Conservation (phyloP, 1,140 invertebrate species). For the Lepidurus apus region DNA sequence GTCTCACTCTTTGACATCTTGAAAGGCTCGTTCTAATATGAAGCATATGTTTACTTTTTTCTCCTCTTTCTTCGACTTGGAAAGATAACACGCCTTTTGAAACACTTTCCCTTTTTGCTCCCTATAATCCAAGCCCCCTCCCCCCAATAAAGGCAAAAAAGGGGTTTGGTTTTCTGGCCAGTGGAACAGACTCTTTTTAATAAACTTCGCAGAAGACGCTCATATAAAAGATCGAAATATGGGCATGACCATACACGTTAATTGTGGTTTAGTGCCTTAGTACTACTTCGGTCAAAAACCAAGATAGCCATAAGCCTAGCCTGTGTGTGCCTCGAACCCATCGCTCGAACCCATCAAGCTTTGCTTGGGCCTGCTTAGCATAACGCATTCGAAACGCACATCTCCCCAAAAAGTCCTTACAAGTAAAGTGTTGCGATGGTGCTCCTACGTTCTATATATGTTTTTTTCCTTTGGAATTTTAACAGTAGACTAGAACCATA, state of each 20-base stretch:
- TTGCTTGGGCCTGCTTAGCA: background rate
- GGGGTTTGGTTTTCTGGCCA: too few relatives aligned
- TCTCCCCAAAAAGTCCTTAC: too few relatives aligned
- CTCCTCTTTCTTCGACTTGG: background rate
- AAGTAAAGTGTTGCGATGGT: too few relatives aligned
- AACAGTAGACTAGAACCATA: background rate
- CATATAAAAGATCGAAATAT: background rate
- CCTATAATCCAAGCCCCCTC: background rate
- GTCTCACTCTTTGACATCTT: background rate
- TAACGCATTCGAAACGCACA: background rate
- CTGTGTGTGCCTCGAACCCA: background rate
- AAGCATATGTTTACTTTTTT: constrained; percentile 12
- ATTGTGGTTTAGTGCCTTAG: background rate
- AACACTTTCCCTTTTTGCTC: background rate
- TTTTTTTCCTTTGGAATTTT: background rate
- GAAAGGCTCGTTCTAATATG: background rate
- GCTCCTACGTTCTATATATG: too few relatives aligned
- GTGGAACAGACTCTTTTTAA: background rate
- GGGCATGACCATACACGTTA: background rate
- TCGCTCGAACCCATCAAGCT: background rate
- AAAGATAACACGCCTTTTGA: background rate
- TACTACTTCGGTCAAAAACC: background rate
- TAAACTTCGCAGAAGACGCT: background rate
- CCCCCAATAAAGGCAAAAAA: too few relatives aligned
- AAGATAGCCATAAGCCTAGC: background rate